Percentiles rank a stretch among this genome's conserved stretches.
Conservation (phyloP, 2,888 invertebrate genomes). For the Hydrotaea cyrtoneurina region DNA sequence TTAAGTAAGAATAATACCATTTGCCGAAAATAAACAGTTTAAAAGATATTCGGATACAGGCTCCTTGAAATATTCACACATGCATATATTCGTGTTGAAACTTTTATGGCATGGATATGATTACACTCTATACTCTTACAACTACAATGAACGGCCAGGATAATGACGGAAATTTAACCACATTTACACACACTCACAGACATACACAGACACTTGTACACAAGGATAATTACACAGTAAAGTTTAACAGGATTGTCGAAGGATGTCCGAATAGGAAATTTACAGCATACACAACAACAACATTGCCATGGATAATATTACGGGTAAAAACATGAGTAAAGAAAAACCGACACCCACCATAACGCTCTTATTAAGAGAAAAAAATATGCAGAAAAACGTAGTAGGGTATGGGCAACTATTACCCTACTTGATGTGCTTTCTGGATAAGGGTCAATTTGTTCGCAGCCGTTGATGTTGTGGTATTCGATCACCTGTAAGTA, state of each 20-base stretch:
- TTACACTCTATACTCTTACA: background rate
- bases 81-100: background rate
- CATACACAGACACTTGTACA: background rate
- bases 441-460: too few species aligned
- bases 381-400: too few species aligned
- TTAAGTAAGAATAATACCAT: conserved; percentile 3
- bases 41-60: background rate
- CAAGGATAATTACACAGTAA: conserved; percentile 9
- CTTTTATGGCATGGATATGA: background rate
- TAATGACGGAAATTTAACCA: background rate
- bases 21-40: conserved; percentile 1
- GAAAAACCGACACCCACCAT: too few species aligned
- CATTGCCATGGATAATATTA: background rate
- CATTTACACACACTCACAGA: background rate
- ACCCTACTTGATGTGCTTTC: too few species aligned
- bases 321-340: background rate
- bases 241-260: conserved; percentile 45
- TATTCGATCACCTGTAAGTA: too few species aligned
- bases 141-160: background rate
- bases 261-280: conserved; percentile 57
- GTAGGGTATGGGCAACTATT: too few species aligned
- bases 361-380: too few species aligned
- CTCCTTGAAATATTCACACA: background rate
- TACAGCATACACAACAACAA: background rate
- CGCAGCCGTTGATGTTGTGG: too few species aligned